phyloP scores from a whole-genome alignment of 1,140 invertebrate species.

The Mactra quadrangularis region DNA sequence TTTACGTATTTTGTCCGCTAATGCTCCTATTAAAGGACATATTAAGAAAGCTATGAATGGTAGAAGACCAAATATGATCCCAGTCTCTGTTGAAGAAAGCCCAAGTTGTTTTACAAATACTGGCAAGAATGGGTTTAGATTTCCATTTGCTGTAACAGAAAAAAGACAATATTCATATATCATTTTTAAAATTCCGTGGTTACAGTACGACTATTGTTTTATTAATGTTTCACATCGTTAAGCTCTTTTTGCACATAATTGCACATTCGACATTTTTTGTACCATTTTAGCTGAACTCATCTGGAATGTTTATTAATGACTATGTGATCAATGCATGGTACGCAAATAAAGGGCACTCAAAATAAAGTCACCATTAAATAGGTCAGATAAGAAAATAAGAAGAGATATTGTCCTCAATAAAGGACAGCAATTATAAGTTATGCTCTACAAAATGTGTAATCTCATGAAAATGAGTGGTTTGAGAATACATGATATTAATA shows the following conservation, averaged over 20 bases:
- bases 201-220: too few relatives aligned
- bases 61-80: slow-evolving; percentile 91
- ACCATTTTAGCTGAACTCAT: not conserved
- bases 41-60: slow-evolving; percentile 91
- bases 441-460: too few relatives aligned
- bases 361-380: too few relatives aligned
- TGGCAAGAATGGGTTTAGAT: slow-evolving; percentile 92
- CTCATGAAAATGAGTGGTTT: too few relatives aligned
- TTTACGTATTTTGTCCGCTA: slow-evolving; percentile 91
- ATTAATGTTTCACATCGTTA: not conserved
- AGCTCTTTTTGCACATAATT: not conserved
- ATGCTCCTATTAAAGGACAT: slow-evolving; percentile 91
- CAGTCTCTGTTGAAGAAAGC: slow-evolving; percentile 89
- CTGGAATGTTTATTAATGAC: not conserved
- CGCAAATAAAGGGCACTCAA: too few relatives aligned
- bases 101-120: slow-evolving; percentile 92
- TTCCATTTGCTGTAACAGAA: slow-evolving; percentile 89
- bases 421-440: too few relatives aligned
- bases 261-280: too few relatives aligned
- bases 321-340: not conserved
- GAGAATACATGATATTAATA: too few relatives aligned
- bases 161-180: slow-evolving; percentile 46
- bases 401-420: too few relatives aligned
- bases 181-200: too few relatives aligned
- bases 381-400: too few relatives aligned